A percentile compares a stretch with the other conserved stretches of the same genome.
Conservation (phyloP, 2,113 vertebrate genomes). For the Nesospiza acunhae region DNA sequence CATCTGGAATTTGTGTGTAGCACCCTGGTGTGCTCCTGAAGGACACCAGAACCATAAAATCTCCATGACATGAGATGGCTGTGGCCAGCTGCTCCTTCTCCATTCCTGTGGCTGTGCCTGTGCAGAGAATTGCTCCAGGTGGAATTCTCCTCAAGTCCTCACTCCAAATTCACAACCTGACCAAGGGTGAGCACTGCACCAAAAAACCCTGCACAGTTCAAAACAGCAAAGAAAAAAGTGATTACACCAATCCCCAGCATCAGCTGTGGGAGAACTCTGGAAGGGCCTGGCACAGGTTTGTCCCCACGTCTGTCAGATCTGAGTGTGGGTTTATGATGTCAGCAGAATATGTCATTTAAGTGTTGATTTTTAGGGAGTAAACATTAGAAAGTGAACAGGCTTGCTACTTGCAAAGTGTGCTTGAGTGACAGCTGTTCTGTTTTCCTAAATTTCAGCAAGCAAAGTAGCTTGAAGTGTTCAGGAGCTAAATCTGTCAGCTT, state of each 20-base stretch:
- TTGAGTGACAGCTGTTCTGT: constrained; percentile 48
- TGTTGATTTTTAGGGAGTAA: constrained; percentile 28
- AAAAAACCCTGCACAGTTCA: neutral
- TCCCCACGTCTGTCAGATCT: neutral
- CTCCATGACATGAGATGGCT: neutral
- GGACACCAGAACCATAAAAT: neutral
- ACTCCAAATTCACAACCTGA: neutral
- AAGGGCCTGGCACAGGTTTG: neutral
- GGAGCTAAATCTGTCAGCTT: constrained; percentile 47
- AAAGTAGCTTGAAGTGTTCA: neutral
- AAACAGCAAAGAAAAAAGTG: neutral
- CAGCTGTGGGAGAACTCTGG: neutral
- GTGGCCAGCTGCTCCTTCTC: neutral
- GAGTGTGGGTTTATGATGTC: neutral
- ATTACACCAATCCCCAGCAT: neutral
- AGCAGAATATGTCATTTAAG: neutral
- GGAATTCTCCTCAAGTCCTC: neutral
- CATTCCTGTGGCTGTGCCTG: neutral
- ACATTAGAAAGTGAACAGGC: constrained; percentile 34
- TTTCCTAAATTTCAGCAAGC: constrained; percentile 18
- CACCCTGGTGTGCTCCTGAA: neutral
- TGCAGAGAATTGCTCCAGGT: neutral
- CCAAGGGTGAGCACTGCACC: neutral
- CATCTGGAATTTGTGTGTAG: neutral
- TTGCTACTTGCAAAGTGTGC: neutral